These are phyloP conservation scores for Drosophila mettleri DNA, from an alignment of 2,888 invertebrate species.

Conservation along the genomic window DNA sequence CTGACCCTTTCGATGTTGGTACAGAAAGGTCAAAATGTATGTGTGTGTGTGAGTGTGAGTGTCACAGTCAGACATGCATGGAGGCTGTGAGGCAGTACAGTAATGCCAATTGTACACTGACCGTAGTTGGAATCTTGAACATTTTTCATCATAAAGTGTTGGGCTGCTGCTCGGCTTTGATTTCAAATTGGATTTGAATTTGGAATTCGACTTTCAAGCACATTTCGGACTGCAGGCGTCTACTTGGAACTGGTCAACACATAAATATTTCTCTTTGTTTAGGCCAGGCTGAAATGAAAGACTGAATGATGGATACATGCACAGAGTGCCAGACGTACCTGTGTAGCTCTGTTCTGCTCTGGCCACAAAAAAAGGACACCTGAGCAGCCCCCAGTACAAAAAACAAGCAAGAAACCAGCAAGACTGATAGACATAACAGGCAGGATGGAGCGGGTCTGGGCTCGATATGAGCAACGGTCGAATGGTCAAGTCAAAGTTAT, in stretches of 20 bases:
- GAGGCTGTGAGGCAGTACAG: conserved; percentile 19
- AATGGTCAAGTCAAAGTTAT: conserved; percentile 82
- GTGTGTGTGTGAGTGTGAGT: conserved; percentile 3
- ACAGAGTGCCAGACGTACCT: conserved; percentile 16
- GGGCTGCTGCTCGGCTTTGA: conserved; percentile 59
- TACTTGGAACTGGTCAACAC: conserved; percentile 57
- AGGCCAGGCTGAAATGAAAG: conserved; percentile 50
- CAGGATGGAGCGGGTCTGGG: conserved; percentile 10
- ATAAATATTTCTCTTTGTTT: conserved; percentile 80
- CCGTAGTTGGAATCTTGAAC: conserved; percentile 69
- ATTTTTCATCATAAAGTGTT: conserved; percentile 77
- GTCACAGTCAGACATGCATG: conserved; percentile 9
- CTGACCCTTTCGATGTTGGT: conserved; percentile 68
- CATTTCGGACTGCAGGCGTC: conserved; percentile 46
- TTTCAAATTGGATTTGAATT: conserved; percentile 80
- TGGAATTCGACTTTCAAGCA: conserved; percentile 72
- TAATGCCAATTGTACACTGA: conserved; percentile 44
- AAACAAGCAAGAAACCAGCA: conserved; percentile 37
- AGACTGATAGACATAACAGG: conserved; percentile 6
- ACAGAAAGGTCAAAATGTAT: conserved; percentile 64
- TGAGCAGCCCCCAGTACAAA: conserved; percentile 26
- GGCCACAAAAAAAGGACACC: conserved; percentile 13
- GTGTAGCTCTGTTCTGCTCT: conserved; percentile 13
- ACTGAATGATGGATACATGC: conserved; percentile 19
- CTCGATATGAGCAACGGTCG: conserved; percentile 79